Evolutionary conservation across 2,113 vertebrate species (phyloP).

Genomic region (Pteropus alecto): DNA sequence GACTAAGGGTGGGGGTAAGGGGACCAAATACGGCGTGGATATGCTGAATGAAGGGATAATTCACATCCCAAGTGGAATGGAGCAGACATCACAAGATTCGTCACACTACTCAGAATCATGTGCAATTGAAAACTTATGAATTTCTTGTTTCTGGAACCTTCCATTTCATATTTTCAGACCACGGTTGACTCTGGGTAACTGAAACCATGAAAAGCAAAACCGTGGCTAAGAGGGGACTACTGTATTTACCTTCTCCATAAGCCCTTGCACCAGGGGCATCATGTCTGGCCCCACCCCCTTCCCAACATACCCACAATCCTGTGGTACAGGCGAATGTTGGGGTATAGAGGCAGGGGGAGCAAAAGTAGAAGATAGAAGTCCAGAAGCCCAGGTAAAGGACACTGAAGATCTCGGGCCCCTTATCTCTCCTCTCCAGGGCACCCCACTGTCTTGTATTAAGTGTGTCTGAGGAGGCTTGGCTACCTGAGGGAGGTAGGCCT

Average conservation of each 20-base stretch:
- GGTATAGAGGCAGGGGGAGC: not conserved
- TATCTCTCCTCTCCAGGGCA: not conserved
- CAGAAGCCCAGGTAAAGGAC: not conserved
- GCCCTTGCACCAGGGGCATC: accelerated
- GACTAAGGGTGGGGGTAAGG: not conserved
- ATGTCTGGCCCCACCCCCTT: accelerated
- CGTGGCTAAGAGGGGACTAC: not conserved
- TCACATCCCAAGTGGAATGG: not conserved
- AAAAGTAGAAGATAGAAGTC: not conserved
- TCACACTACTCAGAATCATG: not conserved
- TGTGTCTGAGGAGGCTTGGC: not conserved
- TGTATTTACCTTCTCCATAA: not conserved
- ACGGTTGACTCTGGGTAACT: not conserved
- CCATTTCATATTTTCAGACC: not conserved
- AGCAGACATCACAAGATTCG: not conserved
- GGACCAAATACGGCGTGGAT: not conserved
- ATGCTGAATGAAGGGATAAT: not conserved
- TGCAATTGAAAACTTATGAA: not conserved
- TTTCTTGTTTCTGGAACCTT: not conserved
- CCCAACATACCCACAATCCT: not conserved
- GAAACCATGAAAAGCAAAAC: not conserved
- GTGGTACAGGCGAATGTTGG: accelerated
- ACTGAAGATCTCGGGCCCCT: not conserved
- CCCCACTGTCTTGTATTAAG: not conserved
- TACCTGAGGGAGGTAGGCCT: not conserved